Base-by-base conservation (phyloP, 2,888 invertebrate genomes). In the Clepsis dumicolana region DNA sequence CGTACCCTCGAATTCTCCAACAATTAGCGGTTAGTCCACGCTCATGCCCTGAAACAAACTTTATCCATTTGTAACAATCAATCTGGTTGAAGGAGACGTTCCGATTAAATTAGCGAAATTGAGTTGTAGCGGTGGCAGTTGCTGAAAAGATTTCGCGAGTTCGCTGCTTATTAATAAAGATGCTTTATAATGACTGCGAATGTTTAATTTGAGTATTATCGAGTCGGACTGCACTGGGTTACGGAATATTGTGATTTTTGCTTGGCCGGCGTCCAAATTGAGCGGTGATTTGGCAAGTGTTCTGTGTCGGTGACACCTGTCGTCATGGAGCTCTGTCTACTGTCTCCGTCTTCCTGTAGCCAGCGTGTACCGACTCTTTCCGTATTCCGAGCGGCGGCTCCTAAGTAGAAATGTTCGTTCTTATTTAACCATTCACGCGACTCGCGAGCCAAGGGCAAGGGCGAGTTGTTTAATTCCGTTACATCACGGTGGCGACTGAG, bases 211-310 rank as follows among this genome's bases (percentile, higher is more conserved):
- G 74, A 74, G 52, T 44, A 69, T 74, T 74, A 64, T 74, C 73
- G 71, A 74, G 76, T 71, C 74, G 77, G 76, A 79, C 73, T 77
- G 74, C 73, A 74, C 71, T 70, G 70, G 59, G 50, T 71, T 70
- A 71, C 68, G 50, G 50, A 32, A 64, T 56, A 64, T 63, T 59
- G 57, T 53, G 50, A 77, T 77, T 81, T 72, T 73, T 71, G 68
- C 64, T 83, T 90, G 91, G 91, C 86, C 3, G 2, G 4, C 2
- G 41, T 82, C 89, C 90, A 91, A 90, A 89, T 86, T 81, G 86
- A 82, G 76, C 75, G 82, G 84, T 86, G 79, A 80, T 86, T 91
- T 91, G 92, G 90, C 91, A 89, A 84, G 78, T 79, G 82, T 82
- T 84, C 80, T 79, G 76, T 79, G 76, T 74, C 77, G 74, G 74